Conservation (phyloP, 2,113 vertebrate genomes). For the Clupea harengus region DNA sequence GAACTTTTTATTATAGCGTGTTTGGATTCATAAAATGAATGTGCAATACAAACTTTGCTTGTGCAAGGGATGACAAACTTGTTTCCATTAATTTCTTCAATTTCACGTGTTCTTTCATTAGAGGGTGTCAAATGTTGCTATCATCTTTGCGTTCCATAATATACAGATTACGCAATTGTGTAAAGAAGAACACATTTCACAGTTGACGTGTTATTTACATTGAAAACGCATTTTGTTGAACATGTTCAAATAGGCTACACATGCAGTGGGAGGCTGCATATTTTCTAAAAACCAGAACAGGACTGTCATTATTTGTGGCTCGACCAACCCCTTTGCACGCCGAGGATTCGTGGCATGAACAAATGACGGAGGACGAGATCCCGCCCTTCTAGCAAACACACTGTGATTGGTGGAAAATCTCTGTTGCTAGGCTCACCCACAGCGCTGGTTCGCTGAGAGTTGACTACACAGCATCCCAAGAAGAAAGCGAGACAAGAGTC, state of each 20-base stretch:
- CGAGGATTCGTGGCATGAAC: neutral
- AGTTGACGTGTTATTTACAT: neutral
- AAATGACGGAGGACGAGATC: neutral
- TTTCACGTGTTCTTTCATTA: neutral
- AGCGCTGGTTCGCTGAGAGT: constrained; percentile 21
- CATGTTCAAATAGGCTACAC: neutral
- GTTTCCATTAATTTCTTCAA: neutral
- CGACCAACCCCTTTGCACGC: neutral
- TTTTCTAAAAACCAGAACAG: neutral
- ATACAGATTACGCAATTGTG: neutral
- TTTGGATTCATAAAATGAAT: neutral
- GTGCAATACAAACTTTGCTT: neutral
- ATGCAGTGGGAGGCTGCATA: neutral
- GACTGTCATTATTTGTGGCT: neutral
- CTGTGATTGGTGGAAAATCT: constrained; percentile 35
- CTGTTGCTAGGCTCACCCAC: constrained; percentile 43
- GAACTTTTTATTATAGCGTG: neutral
- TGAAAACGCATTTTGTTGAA: neutral
- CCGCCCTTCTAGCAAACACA: neutral
- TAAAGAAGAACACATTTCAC: neutral
- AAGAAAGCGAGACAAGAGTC: neutral
- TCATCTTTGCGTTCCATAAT: neutral
- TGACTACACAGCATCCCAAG: neutral
- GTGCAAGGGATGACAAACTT: neutral
- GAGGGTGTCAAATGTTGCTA: neutral